A percentile compares a stretch with the other conserved stretches of the same genome.
phyloP scores from a whole-genome alignment of 1,140 invertebrate genomes.

The Philopotamus ludificatus region DNA sequence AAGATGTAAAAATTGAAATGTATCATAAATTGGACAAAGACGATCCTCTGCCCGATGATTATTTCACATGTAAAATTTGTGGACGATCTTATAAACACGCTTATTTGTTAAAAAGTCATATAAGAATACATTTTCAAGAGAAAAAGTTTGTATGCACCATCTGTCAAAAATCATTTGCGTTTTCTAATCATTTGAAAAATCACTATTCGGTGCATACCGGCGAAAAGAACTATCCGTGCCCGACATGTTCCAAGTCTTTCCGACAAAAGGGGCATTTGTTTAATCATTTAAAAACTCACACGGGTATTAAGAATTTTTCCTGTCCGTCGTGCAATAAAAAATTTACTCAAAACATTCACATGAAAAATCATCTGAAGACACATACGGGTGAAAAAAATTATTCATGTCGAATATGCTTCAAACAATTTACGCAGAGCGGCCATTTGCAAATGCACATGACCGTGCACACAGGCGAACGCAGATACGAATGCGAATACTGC shows the following conservation, averaged over 20 bases:
- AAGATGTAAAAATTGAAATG: background rate
- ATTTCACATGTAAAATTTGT: conserved; percentile 38
- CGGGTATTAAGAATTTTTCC: conserved; percentile 42
- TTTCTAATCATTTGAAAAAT: conserved; percentile 47
- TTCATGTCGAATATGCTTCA: conserved; percentile 64
- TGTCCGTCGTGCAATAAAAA: conserved; percentile 48
- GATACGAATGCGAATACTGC: conserved; percentile 58
- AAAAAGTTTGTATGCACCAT: conserved; percentile 58
- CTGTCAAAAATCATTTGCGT: conserved; percentile 56
- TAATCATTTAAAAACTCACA: conserved; percentile 41
- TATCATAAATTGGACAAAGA: background rate
- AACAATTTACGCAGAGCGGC: conserved; percentile 55
- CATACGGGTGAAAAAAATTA: conserved; percentile 63
- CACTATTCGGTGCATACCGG: conserved; percentile 43
- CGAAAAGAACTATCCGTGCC: conserved; percentile 44
- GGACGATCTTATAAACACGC: conserved; percentile 44
- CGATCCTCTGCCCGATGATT: background rate
- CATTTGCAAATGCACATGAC: conserved; percentile 51
- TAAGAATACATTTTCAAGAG: conserved; percentile 55
- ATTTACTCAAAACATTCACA: conserved; percentile 74
- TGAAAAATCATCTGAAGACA: conserved; percentile 74
- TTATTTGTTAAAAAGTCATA: conserved; percentile 52
- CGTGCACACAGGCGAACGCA: conserved; percentile 65
- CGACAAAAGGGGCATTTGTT: conserved; percentile 44
- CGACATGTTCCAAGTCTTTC: conserved; percentile 44